Percentiles rank a stretch among this genome's conserved stretches.
phyloP scores from a whole-genome alignment of 2,113 vertebrate genomes.

The Nothoprocta perdicaria region DNA sequence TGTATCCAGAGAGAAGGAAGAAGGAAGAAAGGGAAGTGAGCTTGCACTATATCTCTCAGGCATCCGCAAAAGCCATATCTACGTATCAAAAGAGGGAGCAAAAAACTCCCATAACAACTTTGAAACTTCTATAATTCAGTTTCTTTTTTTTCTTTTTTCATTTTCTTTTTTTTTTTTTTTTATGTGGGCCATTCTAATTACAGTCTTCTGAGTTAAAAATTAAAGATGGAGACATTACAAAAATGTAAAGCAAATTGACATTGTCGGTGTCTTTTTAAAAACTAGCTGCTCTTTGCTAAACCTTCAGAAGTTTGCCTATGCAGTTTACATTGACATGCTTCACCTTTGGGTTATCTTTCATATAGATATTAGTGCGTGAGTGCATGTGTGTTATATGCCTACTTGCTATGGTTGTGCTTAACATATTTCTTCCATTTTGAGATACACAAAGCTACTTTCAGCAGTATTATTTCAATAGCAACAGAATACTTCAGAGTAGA shows the following conservation, averaged over 20 bases:
- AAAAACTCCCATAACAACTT: background rate
- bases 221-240: background rate
- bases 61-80: background rate
- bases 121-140: background rate
- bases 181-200: background rate
- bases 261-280: background rate
- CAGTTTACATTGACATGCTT: constrained; percentile 9
- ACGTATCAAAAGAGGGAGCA: constrained; percentile 2
- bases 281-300: background rate
- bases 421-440: constrained; percentile 40
- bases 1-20: constrained; percentile 17
- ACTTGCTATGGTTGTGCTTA: background rate
- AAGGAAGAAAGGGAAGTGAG: background rate
- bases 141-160: background rate
- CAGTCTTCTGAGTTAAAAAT: constrained; percentile 17
- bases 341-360: background rate
- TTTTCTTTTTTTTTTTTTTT: background rate
- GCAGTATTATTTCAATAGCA: constrained; percentile 23
- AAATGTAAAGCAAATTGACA: background rate
- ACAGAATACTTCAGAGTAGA: constrained; percentile 26
- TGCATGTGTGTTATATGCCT: background rate
- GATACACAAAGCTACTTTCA: constrained; percentile 2
- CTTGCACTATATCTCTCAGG: constrained; percentile 1
- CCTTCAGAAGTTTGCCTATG: background rate
- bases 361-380: background rate